Percentiles rank a stretch among this genome's conserved stretches.
phyloP scores from a whole-genome alignment of 1,140 invertebrate species.

The Eulimnadia texana region DNA sequence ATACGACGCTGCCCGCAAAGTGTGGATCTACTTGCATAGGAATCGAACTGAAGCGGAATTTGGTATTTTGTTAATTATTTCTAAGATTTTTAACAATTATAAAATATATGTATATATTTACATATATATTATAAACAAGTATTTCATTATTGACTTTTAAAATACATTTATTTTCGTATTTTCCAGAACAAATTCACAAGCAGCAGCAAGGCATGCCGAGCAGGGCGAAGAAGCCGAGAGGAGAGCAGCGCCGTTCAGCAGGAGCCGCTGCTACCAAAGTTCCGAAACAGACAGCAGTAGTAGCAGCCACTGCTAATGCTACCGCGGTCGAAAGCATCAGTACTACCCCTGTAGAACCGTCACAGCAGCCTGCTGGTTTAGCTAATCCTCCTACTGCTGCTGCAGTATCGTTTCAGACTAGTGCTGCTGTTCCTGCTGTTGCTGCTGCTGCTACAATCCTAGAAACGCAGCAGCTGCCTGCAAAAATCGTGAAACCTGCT shows the following conservation, averaged over 20 bases:
- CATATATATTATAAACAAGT: background rate
- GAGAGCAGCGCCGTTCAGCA: constrained; percentile 21
- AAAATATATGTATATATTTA: too few relatives aligned
- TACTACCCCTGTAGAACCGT: background rate
- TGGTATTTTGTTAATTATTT: constrained; percentile 32
- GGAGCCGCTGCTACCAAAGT: constrained; percentile 24
- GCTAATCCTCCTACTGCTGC: too few relatives aligned
- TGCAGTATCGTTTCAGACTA: too few relatives aligned
- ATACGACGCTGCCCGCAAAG: constrained; percentile 72
- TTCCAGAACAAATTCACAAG: constrained; percentile 36
- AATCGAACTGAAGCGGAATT: constrained; percentile 61
- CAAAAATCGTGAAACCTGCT: background rate
- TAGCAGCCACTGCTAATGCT: constrained; percentile 23
- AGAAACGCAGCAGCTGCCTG: background rate
- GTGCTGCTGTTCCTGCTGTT: too few relatives aligned
- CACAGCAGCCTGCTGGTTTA: background rate
- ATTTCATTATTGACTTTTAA: background rate
- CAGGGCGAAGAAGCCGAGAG: constrained; percentile 34
- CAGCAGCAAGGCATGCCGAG: constrained; percentile 44
- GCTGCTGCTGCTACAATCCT: background rate
- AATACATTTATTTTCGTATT: constrained; percentile 16
- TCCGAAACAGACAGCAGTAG: constrained; percentile 27
- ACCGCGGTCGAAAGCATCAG: constrained; percentile 25
- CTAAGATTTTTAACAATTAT: background rate
- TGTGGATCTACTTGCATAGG: constrained; percentile 80